Evolutionary conservation across 2,113 vertebrate genomes (phyloP).

Genomic region (Muntiacus reevesi): DNA sequence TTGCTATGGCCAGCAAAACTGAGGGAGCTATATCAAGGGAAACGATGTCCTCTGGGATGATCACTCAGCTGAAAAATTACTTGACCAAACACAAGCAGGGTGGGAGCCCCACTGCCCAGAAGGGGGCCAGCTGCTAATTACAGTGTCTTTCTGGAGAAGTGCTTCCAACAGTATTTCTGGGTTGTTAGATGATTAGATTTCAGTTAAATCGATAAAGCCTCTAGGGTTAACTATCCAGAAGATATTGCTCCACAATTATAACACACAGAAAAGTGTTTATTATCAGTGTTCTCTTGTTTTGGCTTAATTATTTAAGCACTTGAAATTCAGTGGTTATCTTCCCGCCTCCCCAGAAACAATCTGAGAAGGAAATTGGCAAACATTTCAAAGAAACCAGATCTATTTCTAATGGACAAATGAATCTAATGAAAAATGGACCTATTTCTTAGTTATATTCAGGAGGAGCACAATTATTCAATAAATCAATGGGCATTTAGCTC

Average conservation of each 20-base stretch:
- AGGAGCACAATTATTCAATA: background rate
- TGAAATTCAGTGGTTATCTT: conserved; percentile 7
- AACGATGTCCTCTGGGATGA: background rate
- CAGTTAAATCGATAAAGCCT: conserved; percentile 49
- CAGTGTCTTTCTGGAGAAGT: conserved; percentile 5
- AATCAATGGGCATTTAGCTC: background rate
- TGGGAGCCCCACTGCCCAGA: background rate
- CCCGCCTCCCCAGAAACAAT: background rate
- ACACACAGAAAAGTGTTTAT: conserved; percentile 47
- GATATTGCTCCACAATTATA: conserved; percentile 20
- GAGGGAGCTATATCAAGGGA: background rate
- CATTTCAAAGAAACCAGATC: background rate
- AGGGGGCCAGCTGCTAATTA: conserved; percentile 27
- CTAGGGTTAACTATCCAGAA: conserved; percentile 32
- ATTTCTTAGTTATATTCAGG: conserved; percentile 23
- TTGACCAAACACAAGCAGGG: conserved; percentile 17
- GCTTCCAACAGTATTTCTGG: conserved; percentile 19
- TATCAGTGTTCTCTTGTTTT: conserved; percentile 40
- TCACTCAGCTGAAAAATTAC: conserved; percentile 35
- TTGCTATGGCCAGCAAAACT: conserved; percentile 12
- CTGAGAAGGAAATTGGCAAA: conserved; percentile 44
- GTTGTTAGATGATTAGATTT: conserved; percentile 47
- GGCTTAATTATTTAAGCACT: conserved; percentile 57
- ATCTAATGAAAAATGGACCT: conserved; percentile 25
- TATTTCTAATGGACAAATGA: conserved; percentile 15